phyloP scores from a whole-genome alignment of 2,888 invertebrate genomes.

The Cantharis lateralis region DNA sequence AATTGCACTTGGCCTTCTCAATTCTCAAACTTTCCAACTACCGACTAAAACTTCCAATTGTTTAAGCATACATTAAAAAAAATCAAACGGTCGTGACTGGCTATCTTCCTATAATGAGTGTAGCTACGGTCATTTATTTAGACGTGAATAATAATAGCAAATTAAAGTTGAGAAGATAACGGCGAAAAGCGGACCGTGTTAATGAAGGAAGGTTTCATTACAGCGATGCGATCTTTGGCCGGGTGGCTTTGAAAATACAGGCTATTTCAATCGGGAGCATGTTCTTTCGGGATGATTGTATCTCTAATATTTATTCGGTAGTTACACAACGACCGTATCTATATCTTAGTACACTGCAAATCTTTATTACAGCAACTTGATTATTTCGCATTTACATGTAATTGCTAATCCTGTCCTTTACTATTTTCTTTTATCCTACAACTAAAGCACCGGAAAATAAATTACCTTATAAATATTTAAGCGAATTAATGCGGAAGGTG shows the following conservation, averaged over 20 bases:
- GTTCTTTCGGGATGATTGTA: conserved; percentile 54
- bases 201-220: conserved; percentile 46
- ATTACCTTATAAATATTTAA: too few relatives aligned
- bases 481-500: too few relatives aligned
- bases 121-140: conserved; percentile 41
- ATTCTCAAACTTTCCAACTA: conserved; percentile 18
- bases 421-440: background rate
- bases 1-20: conserved; percentile 20
- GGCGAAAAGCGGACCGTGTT: conserved; percentile 38
- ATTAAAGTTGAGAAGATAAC: conserved; percentile 46
- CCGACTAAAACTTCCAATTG: conserved; percentile 27
- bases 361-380: conserved; percentile 50
- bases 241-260: conserved; percentile 45
- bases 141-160: conserved; percentile 47
- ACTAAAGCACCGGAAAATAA: too few relatives aligned
- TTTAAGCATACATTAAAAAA: conserved; percentile 28
- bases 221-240: conserved; percentile 41
- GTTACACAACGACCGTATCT: conserved; percentile 52
- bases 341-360: conserved; percentile 51
- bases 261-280: conserved; percentile 54
- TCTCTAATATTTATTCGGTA: conserved; percentile 57
- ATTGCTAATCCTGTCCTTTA: conserved; percentile 35
- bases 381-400: conserved; percentile 56
- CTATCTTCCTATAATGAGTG: conserved; percentile 40
- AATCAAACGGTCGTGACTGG: conserved; percentile 40